These are phyloP conservation scores for Stenotaenia linearis DNA, from an alignment of 2,888 invertebrate species.

Conservation along the genomic window DNA sequence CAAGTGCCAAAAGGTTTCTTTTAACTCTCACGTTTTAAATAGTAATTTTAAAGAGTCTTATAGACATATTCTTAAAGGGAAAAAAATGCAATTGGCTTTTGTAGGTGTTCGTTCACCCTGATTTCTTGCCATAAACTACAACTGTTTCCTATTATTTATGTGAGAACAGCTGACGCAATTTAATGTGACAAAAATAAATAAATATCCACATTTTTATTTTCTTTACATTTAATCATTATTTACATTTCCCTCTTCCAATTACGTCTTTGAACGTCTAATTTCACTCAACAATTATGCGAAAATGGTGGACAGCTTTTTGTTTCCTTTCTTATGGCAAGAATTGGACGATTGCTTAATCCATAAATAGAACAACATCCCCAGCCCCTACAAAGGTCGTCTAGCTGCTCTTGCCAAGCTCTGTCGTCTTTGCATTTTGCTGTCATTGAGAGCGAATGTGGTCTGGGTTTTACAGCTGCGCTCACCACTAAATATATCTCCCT, in stretches of 20 bases:
- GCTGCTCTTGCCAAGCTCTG: not conserved
- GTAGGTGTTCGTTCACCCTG: not conserved
- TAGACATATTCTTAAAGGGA: not conserved
- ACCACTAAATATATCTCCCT: constrained; percentile 27
- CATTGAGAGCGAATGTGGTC: constrained; percentile 7
- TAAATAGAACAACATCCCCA: not conserved
- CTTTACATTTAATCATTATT: not conserved
- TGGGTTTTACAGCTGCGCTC: constrained; percentile 12
- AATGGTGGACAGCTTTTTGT: constrained; percentile 10
- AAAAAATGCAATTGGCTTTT: not conserved
- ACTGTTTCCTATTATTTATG: not conserved
- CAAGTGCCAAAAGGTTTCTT: not conserved
- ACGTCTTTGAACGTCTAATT: not conserved
- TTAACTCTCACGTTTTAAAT: not conserved
- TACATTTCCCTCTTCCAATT: too few species aligned
- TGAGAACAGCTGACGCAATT: not conserved
- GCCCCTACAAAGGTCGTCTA: not conserved
- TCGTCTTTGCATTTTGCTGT: not conserved
- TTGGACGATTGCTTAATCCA: constrained; percentile 2
- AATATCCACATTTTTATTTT: not conserved
- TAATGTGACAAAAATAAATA: not conserved
- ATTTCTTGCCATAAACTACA: not conserved
- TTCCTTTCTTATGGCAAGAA: not conserved
- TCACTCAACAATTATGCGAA: constrained; percentile 5
- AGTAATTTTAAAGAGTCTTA: not conserved